Percentiles rank a stretch among this genome's conserved stretches.
phyloP scores from a whole-genome alignment of 2,888 invertebrate species.

The Pachymerium ferrugineum region DNA sequence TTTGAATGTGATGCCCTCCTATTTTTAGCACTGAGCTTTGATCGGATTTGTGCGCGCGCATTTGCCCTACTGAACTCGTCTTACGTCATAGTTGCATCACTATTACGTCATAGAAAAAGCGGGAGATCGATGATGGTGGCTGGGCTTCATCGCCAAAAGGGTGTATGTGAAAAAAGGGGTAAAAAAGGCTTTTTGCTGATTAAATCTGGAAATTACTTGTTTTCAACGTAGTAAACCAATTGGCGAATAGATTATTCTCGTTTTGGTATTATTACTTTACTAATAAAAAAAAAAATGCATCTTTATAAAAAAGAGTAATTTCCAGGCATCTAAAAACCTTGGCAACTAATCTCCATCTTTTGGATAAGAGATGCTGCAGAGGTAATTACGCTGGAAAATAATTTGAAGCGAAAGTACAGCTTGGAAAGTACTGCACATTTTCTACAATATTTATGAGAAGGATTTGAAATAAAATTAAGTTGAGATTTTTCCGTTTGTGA shows the following conservation, averaged over 20 bases:
- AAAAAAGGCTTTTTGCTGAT: background rate
- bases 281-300: too few species aligned
- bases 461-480: too few species aligned
- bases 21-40: background rate
- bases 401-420: too few species aligned
- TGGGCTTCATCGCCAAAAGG: background rate
- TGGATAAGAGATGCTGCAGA: too few species aligned
- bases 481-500: too few species aligned
- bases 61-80: background rate
- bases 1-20: background rate
- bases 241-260: background rate
- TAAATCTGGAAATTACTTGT: background rate
- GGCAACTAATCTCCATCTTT: too few species aligned
- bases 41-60: slow-evolving; percentile 3
- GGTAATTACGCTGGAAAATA: too few species aligned
- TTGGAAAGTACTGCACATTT: too few species aligned
- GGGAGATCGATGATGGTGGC: background rate
- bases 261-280: background rate
- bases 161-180: background rate
- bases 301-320: too few species aligned
- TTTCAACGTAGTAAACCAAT: background rate
- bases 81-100: background rate
- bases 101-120: background rate
- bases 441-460: too few species aligned
- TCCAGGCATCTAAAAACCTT: too few species aligned